Base-by-base conservation (phyloP, 2,113 vertebrate genomes). In the Embiotoca jacksoni region DNA sequence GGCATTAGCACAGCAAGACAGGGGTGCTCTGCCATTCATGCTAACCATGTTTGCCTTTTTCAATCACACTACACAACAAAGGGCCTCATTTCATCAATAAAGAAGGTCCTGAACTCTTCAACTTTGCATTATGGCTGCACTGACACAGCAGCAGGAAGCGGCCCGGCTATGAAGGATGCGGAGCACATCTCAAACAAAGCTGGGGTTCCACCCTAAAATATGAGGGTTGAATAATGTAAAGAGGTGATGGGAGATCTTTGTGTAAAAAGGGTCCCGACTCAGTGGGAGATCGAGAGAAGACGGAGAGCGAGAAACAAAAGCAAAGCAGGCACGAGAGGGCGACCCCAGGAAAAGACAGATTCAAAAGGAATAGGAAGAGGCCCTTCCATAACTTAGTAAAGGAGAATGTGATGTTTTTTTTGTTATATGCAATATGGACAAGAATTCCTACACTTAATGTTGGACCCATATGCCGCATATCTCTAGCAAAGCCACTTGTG, bases 51-150 rank as follows among this genome's bases (percentile, higher is more conserved):
- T 87, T 87, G 88, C 82, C 63, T 90, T 88, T 85, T 84, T 89
- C 87, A 78, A 90, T 92, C 81, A 81, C 87, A 16, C 83, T 36
- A 62, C 72, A 63, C 79, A 82, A 89, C 91, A 91, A 93, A 92
- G 72, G 82, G 59, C 23, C 89, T 70, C 78, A 61, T 83, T 80
- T 90, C 85, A 85, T 90, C 91, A 91, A 92, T 92, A 91, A 88
- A 80, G 84, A 90, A 91, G 89, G 91, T 89, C 77, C 76, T 94
- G 91, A 94, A 94, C 94, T 93, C 89, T 91, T 93, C 90, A 93
- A 92, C 92, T 91, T 71, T 80, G 87, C 81, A 91, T 91, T 89
- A 89, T 87, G 81, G 78, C 75, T 66, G 72, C 82, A 64, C 75
- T 87, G 87, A 91, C 81, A 84, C 78, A 77, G 56, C 87, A 84